Evolutionary conservation across 2,888 invertebrate species (phyloP), one percentile per base, ranked within the genome.

Genomic region (Phrixothrix hirtus): DNA sequence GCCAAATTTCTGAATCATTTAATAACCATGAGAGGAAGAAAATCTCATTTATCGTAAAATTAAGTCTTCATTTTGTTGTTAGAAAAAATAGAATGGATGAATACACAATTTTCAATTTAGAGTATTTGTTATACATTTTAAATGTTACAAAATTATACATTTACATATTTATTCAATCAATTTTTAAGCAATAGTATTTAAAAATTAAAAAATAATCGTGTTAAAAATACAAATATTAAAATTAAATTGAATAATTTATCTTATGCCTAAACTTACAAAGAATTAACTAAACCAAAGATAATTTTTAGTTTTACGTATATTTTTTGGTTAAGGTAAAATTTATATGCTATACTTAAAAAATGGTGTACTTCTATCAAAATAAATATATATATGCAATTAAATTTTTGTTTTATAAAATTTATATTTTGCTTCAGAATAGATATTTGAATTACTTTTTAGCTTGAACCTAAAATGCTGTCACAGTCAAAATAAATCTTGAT

Each of bases 331-430:
- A 11, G 37, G 37, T 37, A 26, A 13, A 31, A 10, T 31, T 35
- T 21, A 11, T 37, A 26, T 21, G 14, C 21, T 21, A 17, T 37
- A 37, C 10, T 37, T 25, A 37, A 37, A 37, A 21, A 25, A 37
- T 9, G 3, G 13, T 48, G 47, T 48, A 48, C 35, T 48, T 48
- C 29, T 16, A 37, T 47, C 16, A 27, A 12, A 15, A 48, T 39
- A 48, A 32, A 48, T 39, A 48, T 48, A 41, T 27, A 39, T 48
- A 48, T n/a, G 34, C 14, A 41, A 15, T 37, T 21, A 30, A 39
- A 9, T 15, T 35, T 34, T 31, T 46, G 32, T 37, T 47, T 37
- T 47, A 27, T 37, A 37, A 16, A 47, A 39, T 15, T 21, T 47
- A 31, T 30, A n/a, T n/a, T 32, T 37, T 26, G 32, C 32, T 47